Evolutionary conservation across 2,888 invertebrate genomes (phyloP), one percentile per base, ranked within the genome.

Genomic region (Mycalesis mineus): DNA sequence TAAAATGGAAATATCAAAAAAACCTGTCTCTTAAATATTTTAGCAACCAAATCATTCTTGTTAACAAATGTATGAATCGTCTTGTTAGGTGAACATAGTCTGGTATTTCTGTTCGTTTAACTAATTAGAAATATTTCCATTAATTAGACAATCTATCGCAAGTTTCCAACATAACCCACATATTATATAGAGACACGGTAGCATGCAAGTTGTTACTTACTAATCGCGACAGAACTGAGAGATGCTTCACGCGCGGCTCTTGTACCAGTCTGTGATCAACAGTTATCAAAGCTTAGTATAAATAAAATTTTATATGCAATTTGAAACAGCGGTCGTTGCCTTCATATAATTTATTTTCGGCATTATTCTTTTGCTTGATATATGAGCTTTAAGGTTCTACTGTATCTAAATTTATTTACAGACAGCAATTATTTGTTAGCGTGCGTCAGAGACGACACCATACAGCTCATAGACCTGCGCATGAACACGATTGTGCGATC

Each of bases 381-480:
- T 50, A 45, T 36, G 31, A 33, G 17, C 33, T 42, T 33, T 33
- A 41, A 31, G 13, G 14, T 28, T 50, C 28, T 17, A 41, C 15
- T 14, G 37, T 31, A 14, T 29, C 29, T 33, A 42, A 42, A 13
- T 58, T 65, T 79, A 75, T 77, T 90, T 88, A 72, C 92, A 96
- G 98, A 98, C 91, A 94, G 95, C 70, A 95, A 95, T 86, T 95
- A 95, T 82, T 91, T 99, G 68, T 89, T 99, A 74, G 95, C 96
- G 74, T 98, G 98, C 80, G 96, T 97, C 54, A 91, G 99, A 71
- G 99, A 99, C 83, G 98, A 99, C 87, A 96, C 97, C 15, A 92
- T 99, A 70, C 97, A 97, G 81, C 91, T 98, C 57, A 93, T 99
- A 79, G 99, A 99, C 89, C 91, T 99, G 65, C 92, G 99, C 77